Conservation (phyloP, 2,113 vertebrate genomes). For the Zosterops lateralis region DNA sequence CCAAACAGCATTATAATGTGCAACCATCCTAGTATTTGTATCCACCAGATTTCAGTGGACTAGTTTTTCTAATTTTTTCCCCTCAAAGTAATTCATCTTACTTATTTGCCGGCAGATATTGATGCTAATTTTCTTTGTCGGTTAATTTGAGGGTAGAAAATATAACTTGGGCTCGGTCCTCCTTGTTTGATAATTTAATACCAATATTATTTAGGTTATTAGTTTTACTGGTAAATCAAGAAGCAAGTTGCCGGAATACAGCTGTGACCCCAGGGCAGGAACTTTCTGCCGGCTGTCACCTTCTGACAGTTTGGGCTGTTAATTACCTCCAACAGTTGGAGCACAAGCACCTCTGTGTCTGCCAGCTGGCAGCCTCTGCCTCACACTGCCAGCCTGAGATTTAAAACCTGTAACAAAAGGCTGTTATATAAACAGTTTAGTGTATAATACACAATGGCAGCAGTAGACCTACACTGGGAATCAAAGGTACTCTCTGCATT, state of each 20-base stretch:
- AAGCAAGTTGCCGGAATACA: conserved; percentile 75
- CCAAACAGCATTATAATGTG: not conserved
- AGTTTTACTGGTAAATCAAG: conserved; percentile 76
- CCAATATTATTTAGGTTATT: conserved; percentile 73
- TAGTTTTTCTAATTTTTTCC: not conserved
- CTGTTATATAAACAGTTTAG: conserved; percentile 81
- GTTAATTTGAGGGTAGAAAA: conserved; percentile 25
- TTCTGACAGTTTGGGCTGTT: conserved; percentile 78
- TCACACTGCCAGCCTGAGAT: conserved; percentile 73
- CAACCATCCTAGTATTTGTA: not conserved
- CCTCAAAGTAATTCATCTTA: not conserved
- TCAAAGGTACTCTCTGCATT: conserved; percentile 58
- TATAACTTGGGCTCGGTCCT: not conserved
- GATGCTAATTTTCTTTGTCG: conserved; percentile 18
- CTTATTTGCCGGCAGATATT: not conserved
- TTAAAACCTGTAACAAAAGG: conserved; percentile 81
- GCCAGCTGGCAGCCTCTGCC: conserved; percentile 77
- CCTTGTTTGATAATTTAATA: conserved; percentile 72
- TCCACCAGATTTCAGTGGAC: not conserved
- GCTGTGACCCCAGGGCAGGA: conserved; percentile 80
- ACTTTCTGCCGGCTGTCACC: conserved; percentile 80
- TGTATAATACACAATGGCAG: conserved; percentile 71
- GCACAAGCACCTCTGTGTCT: conserved; percentile 81
- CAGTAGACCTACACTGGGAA: conserved; percentile 59
- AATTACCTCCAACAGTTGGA: conserved; percentile 77